Evolutionary conservation across 2,797 vertebrate genomes (phyloP), one percentile per base, ranked within the genome.

Genomic region (Nyctibius grandis): DNA sequence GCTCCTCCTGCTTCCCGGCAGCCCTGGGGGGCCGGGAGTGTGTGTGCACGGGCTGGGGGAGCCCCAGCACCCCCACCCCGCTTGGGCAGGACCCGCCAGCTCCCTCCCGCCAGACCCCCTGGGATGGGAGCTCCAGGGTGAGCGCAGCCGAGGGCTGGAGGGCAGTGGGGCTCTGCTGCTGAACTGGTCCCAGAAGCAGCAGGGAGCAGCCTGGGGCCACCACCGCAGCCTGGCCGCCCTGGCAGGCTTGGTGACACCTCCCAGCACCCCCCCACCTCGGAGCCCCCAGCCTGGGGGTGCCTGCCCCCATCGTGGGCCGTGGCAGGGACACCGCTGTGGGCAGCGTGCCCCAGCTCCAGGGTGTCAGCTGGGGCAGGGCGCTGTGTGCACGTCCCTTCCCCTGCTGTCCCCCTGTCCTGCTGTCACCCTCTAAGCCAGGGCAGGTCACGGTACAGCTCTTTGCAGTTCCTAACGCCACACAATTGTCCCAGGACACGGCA

Each of bases 51-150:
- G 45, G 50, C 36, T 26, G 65, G 28, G 57, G 60, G 59, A 92
- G 65, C 60, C 69, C 48, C 0, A 0, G 44, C 64, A 88, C 2
- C 36, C 54, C 40, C n/a, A 25, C 10, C 13, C 20, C 0, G 2
- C 74, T 67, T 2, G 3, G 63, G 63, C 31, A 1, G 45, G 36
- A 51, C 44, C 1, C 2, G 33, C 12, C 3, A 1, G 44, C 34
- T 75, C 57, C 38, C 26, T 33, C 34, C 54, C 42, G 23, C 72
- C 25, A 23, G 19, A 34, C 16, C 22, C n/a, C 4, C 2, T 3
- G 34, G 53, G n/a, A 56, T 51, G 5, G 1, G 23, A 88, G 61
- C n/a, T 44, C 78, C 1, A 1, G 34, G 18, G 6, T n/a, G 23
- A 78, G 40, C 42, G 34, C 29, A 38, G n/a, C 15, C 53, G 19